Conservation (phyloP, 1,140 invertebrate genomes). For the Batillaria attramentaria region DNA sequence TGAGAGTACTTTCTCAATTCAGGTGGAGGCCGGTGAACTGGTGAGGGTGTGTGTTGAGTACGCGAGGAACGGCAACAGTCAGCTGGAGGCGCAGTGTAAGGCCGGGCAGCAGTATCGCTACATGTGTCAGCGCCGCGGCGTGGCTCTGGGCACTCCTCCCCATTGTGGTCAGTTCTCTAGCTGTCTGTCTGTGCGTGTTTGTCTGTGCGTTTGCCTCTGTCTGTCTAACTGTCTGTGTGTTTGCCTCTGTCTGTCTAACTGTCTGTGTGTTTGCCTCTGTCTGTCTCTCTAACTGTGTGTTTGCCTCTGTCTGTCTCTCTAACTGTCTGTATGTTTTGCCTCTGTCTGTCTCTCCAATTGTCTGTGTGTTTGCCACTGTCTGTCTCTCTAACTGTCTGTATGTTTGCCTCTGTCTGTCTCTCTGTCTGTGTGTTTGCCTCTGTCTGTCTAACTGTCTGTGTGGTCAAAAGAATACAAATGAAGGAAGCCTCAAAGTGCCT, state of each 20-base stretch:
- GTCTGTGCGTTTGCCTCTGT: neutral
- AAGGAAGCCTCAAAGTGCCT: too few relatives aligned
- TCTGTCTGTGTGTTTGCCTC: too few relatives aligned
- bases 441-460: too few relatives aligned
- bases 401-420: too few relatives aligned
- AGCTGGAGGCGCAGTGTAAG: slow-evolving; percentile 78
- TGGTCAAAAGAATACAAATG: too few relatives aligned
- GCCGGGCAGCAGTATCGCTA: slow-evolving; percentile 84
- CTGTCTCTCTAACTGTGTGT: neutral
- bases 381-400: neutral
- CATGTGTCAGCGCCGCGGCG: slow-evolving; percentile 81
- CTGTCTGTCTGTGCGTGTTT: neutral
- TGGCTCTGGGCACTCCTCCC: slow-evolving; percentile 84
- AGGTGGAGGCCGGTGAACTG: slow-evolving; percentile 66
- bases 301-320: neutral
- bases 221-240: neutral
- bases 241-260: neutral
- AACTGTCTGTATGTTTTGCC: neutral
- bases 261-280: neutral
- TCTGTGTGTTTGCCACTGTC: neutral
- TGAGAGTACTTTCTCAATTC: too few relatives aligned
- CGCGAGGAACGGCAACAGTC: slow-evolving; percentile 37
- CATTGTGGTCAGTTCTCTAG: slow-evolving; percentile 80
- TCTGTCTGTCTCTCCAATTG: neutral
- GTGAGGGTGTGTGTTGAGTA: slow-evolving; percentile 71